Conservation (phyloP, 2,888 invertebrate genomes). For the Punctoribates punctum region DNA sequence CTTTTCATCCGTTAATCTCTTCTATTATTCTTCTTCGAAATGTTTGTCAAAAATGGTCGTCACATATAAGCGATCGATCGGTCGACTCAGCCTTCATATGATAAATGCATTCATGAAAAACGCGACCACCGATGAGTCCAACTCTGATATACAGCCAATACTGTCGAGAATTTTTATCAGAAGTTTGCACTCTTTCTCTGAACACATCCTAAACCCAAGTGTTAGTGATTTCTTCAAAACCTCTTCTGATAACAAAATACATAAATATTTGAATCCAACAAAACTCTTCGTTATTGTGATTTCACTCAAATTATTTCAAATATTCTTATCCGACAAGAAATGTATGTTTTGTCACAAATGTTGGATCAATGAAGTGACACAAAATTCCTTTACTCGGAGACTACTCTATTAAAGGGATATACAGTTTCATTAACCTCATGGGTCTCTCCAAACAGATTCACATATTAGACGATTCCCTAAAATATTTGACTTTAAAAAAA, state of each 20-base stretch:
- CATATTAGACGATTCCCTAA: no score
- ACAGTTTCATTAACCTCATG: no score
- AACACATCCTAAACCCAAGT: conserved; percentile 1
- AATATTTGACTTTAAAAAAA: no score
- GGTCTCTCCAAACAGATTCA: no score
- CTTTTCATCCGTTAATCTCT: no score
- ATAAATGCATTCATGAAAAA: conserved; percentile 30
- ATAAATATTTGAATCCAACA: neutral
- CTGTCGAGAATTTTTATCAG: conserved; percentile 29
- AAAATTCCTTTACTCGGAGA: no score
- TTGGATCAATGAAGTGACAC: no score
- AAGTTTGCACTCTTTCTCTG: conserved; percentile 27
- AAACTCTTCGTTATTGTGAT: neutral
- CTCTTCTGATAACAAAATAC: conserved; percentile 13
- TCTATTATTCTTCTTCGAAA: no score
- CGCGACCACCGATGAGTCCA: neutral
- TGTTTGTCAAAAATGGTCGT: conserved; percentile 28
- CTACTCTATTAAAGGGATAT: no score
- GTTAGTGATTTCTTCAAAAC: conserved; percentile 3
- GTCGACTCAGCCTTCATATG: conserved; percentile 1
- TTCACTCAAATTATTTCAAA: no score
- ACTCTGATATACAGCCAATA: neutral
- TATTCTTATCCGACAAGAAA: neutral
- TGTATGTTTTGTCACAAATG: no score
- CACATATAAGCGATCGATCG: conserved; percentile 17